Conservation (phyloP, 1,140 invertebrate genomes). For the Ceratosolen solmsi region DNA sequence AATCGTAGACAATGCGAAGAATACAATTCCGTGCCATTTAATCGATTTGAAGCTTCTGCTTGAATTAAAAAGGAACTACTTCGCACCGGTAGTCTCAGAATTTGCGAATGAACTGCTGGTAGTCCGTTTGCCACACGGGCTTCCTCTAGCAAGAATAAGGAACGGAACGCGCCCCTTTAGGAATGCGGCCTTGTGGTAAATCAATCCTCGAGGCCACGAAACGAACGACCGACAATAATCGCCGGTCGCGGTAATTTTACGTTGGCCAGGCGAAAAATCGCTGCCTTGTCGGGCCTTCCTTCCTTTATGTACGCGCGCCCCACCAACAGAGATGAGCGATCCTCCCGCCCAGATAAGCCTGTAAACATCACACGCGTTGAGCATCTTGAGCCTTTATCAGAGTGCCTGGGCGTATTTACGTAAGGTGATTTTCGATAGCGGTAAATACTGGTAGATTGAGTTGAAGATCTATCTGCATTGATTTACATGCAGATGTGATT, state of each 20-base stretch:
- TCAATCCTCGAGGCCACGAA: slow-evolving; percentile 3
- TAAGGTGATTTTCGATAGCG: slow-evolving; percentile 28
- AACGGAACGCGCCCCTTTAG: background rate
- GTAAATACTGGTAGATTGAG: background rate
- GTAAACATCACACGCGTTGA: background rate
- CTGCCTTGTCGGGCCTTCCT: background rate
- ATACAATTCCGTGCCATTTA: no score
- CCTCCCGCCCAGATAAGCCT: background rate
- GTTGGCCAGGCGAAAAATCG: slow-evolving; percentile 21
- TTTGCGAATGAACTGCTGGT: slow-evolving; percentile 8
- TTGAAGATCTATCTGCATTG: background rate
- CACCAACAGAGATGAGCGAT: slow-evolving; percentile 23
- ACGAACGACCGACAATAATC: slow-evolving; percentile 24
- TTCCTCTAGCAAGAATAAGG: background rate
- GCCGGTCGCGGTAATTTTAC: slow-evolving; percentile 37
- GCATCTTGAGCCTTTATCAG: background rate
- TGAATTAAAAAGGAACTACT: no score
- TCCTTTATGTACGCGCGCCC: background rate
- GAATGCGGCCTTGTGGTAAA: slow-evolving; percentile 27
- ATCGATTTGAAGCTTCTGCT: no score
- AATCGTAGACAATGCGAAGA: no score
- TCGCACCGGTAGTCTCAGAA: background rate
- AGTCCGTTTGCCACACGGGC: background rate
- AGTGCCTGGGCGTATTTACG: background rate
- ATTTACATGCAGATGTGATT: background rate